Evolutionary conservation across 2,888 invertebrate species (phyloP), one percentile per base, ranked within the genome.

Genomic region (Cosmia trapezina): DNA sequence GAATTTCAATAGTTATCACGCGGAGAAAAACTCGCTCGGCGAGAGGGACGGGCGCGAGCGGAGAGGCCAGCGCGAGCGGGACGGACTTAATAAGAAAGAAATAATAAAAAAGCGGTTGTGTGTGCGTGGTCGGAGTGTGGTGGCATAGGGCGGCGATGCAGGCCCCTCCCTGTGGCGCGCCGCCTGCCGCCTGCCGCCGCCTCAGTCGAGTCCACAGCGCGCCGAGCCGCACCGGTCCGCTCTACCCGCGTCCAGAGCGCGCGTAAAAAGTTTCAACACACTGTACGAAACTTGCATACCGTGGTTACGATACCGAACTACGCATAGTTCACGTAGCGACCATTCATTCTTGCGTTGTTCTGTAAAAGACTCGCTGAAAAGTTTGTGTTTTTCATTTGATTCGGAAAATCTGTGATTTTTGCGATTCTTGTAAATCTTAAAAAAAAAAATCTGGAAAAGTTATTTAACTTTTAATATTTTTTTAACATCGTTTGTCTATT

Each of bases 1-100:
- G 95, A 96, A 96, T 96, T 96, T 96, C 96, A 95, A 96, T 96
- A 96, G 96, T 95, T 96, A 96, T 95, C 96, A 93, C 95, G 91
- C 89, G 91, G 94, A 95, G 96, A 96, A 96, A 96, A 95, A 95
- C 95, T 94, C 94, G 89, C 89, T 90, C 85, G 87, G 63, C 86
- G 94, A 95, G 89, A 89, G 93, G 89, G 95, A 95, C 89, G 90
- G 90, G 81, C 86, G 89, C 89, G 89, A 87, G 86, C 80, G 80
- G 85, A 81, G 88, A 86, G 83, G 76, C 83, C 84, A 83, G 94
- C 90, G 93, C 85, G 95, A 95, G 93, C 91, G 93, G 91, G 95
- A 95, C 91, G 91, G 93, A 89, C 88, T 93, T 90, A 90, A 90
- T 93, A 94, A 94, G 95, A 96, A 95, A 96, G 95, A 95, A 95